Evolutionary conservation across 2,113 vertebrate genomes (phyloP), one percentile per base, ranked within the genome.

Genomic region (Monopterus albus): DNA sequence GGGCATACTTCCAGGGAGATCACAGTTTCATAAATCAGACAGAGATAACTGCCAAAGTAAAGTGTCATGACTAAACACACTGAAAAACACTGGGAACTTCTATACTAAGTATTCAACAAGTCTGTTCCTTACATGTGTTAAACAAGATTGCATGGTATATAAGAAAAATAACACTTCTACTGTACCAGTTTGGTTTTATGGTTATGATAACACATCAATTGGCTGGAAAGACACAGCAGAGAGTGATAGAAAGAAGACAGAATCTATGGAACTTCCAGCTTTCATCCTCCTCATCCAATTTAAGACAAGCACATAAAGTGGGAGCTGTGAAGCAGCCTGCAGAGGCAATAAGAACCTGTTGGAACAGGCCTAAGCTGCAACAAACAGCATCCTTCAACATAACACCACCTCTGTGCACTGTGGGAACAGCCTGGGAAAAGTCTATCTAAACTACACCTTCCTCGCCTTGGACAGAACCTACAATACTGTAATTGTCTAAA

Each of bases 321-420:
- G 78, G 55, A 45, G 87, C 83, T 72, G 38, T 78, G 85, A 85
- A 88, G 83, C 81, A 49, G 81, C 83, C 78, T 83, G 80, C 78
- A 81, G 68, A 80, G 81, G 86, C 82, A 85, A 67, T 10, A 40
- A 45, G 61, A 81, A 87, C 93, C 87, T 93, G 93, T 92, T 81
- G 28, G 66, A 79, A 93, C 92, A 93, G 83, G 93, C 76, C 82
- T 78, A 36, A 69, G 56, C 82, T 72, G 67, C 83, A 88, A 91
- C 91, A 93, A 92, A 92, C 91, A 88, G 73, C 84, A 88, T 87
- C 87, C 86, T 77, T 70, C 81, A 75, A 80, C 72, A 83, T 56
- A 75, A 80, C 69, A 86, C 77, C 71, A 69, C 46, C 81, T 57
- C 79, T 63, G 55, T 80, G 68, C 67, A 64, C 52, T 56, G 58